Evolutionary conservation across 1,140 invertebrate species (phyloP), one percentile per base, ranked within the genome.

Genomic region (Pogonognathellus flavescens): DNA sequence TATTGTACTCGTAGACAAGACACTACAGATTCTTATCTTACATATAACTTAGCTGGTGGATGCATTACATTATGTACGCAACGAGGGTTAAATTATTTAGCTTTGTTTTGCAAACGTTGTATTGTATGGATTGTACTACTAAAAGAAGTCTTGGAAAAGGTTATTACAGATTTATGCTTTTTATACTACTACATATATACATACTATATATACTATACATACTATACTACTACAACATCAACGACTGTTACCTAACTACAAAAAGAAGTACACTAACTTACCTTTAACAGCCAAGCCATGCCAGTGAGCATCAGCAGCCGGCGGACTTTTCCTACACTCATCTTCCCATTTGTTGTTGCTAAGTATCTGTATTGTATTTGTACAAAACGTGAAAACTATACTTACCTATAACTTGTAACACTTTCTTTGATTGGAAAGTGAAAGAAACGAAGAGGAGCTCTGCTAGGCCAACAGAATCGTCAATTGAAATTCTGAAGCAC

Each of bases 401-500:
- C 70, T 49, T 49, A 49, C 31, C 14, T 41, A 41, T 66, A 66
- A 20, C 25, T 41, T 76, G n/a, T n/a, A 50, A 76, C 70, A 76
- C 70, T 76, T 76, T 76, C 70, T 76, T 16, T 20, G 10, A 60
- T 20, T 25, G 66, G 70, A 50, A 76, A 76, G 70, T 76, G 70
- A 13, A 76, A 41, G 70, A 76, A 76, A 76, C 31, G 70, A 76
- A 76, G 70, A 76, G 70, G 70, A 76, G 70, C 70, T 76, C 70
- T 76, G 70, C 70, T 76, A 76, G 49, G 70, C 70, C 70, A 76
- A 76, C 31, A n/a, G 31, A 76, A 41, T 76, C 70, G 70, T 76
- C 70, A 50, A 76, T 76, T 76, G 70, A 50, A 76, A 76, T 31
- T 76, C 70, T 76, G 70, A 76, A 76, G 70, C 70, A 76, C 70